Conservation (phyloP, 2,888 invertebrate genomes). For the Drosophila lacicola region DNA sequence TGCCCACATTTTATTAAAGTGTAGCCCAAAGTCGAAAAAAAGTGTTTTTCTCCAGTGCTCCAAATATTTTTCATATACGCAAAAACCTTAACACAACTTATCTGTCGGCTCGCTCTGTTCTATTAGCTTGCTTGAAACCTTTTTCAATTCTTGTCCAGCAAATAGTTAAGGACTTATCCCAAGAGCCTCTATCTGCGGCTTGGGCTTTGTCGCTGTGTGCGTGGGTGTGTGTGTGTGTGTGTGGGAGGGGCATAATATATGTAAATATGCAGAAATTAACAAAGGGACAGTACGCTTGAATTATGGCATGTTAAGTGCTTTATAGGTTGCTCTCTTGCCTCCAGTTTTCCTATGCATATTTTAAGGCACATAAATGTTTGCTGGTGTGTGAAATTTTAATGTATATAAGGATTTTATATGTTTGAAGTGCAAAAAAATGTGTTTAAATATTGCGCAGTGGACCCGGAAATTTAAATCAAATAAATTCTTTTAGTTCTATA, state of each 20-base stretch:
- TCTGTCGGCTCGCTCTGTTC: background rate
- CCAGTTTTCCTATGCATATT: constrained; percentile 2
- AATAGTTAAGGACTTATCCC: constrained; percentile 10
- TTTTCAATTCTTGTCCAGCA: constrained; percentile 12
- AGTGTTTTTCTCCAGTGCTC: constrained; percentile 17
- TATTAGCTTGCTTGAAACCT: constrained; percentile 22
- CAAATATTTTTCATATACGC: constrained; percentile 14
- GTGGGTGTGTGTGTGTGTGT: background rate
- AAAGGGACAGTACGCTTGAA: constrained; percentile 21
- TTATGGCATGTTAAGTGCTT: constrained; percentile 39
- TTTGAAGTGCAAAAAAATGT: background rate
- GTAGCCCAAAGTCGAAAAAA: constrained; percentile 5
- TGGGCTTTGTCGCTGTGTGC: background rate
- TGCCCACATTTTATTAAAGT: constrained; percentile 58
- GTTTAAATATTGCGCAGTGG: background rate
- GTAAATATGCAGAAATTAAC: constrained; percentile 31
- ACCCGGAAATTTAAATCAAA: background rate
- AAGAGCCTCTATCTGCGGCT: constrained; percentile 12
- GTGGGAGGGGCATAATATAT: constrained; percentile 5
- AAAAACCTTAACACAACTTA: constrained; percentile 17
- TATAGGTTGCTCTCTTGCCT: constrained; percentile 3
- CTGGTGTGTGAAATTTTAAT: background rate
- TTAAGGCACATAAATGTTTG: constrained; percentile 1
- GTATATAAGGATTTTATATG: background rate
- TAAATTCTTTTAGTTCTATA: background rate